These are phyloP conservation scores for Tetragonula carbonaria DNA, from an alignment of 2,888 invertebrate species.

Conservation along the genomic window DNA sequence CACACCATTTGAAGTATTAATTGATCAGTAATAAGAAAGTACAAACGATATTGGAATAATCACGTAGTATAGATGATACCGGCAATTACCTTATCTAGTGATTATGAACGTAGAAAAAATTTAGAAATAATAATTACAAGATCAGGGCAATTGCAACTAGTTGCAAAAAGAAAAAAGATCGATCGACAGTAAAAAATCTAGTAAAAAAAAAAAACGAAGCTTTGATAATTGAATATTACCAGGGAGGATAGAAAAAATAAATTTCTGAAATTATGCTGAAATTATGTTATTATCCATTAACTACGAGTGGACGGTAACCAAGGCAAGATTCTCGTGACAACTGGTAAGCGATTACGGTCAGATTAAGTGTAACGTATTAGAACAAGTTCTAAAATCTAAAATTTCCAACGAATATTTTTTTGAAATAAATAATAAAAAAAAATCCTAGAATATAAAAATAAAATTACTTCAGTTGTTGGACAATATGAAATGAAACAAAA, in stretches of 20 bases:
- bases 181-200: neutral
- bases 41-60: neutral
- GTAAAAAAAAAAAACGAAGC: neutral
- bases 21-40: neutral
- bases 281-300: neutral
- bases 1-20: neutral
- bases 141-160: neutral
- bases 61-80: neutral
- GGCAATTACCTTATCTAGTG: neutral
- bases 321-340: conserved; percentile 19
- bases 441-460: too few relatives aligned
- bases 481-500: too few relatives aligned
- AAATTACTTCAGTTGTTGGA: too few relatives aligned
- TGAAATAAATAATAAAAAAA: too few relatives aligned
- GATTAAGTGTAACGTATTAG: neutral
- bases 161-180: neutral
- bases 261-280: neutral
- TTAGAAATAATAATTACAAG: neutral
- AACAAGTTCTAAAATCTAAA: neutral
- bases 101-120: neutral
- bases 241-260: neutral
- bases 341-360: neutral
- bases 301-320: neutral
- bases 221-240: neutral
- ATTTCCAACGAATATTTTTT: too few relatives aligned